phyloP scores from a whole-genome alignment of 2,797 vertebrate species.

The Aeoliscus strigatus region DNA sequence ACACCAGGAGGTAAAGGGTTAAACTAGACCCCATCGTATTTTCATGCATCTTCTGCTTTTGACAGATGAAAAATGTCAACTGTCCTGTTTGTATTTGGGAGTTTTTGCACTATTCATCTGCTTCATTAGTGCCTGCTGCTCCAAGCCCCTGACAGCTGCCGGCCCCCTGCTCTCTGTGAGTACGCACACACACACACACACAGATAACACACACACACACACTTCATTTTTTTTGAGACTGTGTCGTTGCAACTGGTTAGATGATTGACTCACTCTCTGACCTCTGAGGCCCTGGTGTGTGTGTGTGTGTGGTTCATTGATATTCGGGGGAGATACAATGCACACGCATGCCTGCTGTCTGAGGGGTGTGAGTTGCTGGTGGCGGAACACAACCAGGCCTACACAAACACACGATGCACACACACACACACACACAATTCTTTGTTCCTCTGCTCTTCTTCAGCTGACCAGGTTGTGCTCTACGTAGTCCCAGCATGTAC shows the following conservation, averaged over 20 bases:
- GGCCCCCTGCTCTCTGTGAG: conserved; percentile 72
- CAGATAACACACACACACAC: conserved; percentile 16
- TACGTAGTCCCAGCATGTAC: conserved; percentile 67
- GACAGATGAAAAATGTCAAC: conserved; percentile 99
- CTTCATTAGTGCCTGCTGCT: conserved; percentile 99
- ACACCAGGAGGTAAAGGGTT: conserved; percentile 88
- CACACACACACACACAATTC: conserved; percentile 14
- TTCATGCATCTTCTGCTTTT: conserved; percentile 99
- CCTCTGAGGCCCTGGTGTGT: conserved; percentile 84
- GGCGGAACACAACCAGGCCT: conserved; percentile 45
- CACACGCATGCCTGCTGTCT: conserved; percentile 92
- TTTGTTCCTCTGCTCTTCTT: conserved; percentile 39
- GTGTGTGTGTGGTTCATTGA: conserved; percentile 83
- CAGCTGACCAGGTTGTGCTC: conserved; percentile 34
- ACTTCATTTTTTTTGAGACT: conserved; percentile 88
- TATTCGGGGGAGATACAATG: conserved; percentile 89
- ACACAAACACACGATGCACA: conserved; percentile 20
- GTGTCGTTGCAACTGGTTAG: conserved; percentile 87
- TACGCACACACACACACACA: conserved; percentile 18
- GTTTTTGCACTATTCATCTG: conserved; percentile 99
- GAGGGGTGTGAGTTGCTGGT: conserved; percentile 74
- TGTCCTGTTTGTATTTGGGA: conserved; percentile 99
- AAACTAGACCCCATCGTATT: conserved; percentile 95
- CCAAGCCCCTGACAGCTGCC: conserved; percentile 93
- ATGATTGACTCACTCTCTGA: conserved; percentile 99